phyloP scores from a whole-genome alignment of 2,113 vertebrate species.

The Eurystomus gularis region DNA sequence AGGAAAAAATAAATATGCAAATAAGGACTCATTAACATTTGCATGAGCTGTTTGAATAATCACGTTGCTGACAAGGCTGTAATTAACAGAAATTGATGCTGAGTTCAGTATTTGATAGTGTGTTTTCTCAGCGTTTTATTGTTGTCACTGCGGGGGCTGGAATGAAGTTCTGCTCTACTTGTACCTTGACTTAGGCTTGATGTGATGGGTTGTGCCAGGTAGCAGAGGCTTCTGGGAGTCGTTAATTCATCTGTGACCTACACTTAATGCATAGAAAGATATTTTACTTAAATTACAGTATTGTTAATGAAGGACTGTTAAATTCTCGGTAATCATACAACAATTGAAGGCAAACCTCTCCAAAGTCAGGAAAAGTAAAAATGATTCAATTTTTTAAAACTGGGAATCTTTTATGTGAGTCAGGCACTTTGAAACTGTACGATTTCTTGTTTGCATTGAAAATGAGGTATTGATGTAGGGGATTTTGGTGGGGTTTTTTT shows the following conservation, averaged over 20 bases:
- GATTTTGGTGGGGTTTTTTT: background rate
- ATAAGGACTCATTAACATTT: slow-evolving; percentile 99
- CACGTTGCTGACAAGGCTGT: slow-evolving; percentile 96
- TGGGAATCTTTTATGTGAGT: slow-evolving; percentile 21
- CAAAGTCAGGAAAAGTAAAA: slow-evolving; percentile 60
- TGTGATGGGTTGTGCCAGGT: slow-evolving; percentile 77
- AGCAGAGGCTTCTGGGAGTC: slow-evolving; percentile 75
- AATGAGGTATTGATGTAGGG: background rate
- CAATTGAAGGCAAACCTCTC: slow-evolving; percentile 32
- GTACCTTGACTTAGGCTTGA: slow-evolving; percentile 78
- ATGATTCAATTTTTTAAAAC: background rate
- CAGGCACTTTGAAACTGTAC: slow-evolving; percentile 26
- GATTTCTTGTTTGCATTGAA: slow-evolving; percentile 37
- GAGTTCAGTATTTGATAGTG: slow-evolving; percentile 88
- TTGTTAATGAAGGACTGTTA: slow-evolving; percentile 52
- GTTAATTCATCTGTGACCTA: slow-evolving; percentile 71
- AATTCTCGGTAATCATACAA: slow-evolving; percentile 58
- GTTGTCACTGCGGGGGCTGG: slow-evolving; percentile 82
- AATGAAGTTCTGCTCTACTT: slow-evolving; percentile 82
- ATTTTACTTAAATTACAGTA: slow-evolving; percentile 74
- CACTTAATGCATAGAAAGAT: slow-evolving; percentile 65
- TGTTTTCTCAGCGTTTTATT: slow-evolving; percentile 85
- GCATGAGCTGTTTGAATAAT: slow-evolving; percentile 99
- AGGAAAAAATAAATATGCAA: slow-evolving; percentile 99
- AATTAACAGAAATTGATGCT: slow-evolving; percentile 98